Evolutionary conservation across 2,113 vertebrate species (phyloP).

Genomic region (Calypte anna): DNA sequence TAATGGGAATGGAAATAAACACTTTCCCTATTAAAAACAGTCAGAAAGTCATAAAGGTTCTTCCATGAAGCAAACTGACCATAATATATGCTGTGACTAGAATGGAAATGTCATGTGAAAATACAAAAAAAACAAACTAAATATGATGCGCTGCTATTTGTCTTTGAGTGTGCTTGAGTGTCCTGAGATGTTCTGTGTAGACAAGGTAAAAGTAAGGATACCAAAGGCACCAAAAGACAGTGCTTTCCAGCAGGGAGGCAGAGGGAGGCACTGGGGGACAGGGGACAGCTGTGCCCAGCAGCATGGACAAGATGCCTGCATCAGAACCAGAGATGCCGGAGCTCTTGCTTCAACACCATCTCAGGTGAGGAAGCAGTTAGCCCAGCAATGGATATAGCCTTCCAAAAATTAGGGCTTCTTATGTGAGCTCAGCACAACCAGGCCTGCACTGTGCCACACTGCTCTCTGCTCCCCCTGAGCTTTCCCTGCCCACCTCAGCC

Average conservation of each 20-base stretch:
- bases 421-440: fast-evolving
- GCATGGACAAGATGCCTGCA: neutral
- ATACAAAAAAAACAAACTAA: neutral
- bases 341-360: neutral
- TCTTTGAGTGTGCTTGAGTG: neutral
- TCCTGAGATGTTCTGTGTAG: fast-evolving
- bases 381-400: neutral
- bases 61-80: neutral
- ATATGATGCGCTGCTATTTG: neutral
- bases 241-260: neutral
- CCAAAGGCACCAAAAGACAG: fast-evolving
- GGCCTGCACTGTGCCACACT: neutral
- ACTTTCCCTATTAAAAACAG: neutral
- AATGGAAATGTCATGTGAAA: neutral
- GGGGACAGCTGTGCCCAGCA: neutral
- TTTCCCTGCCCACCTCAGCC: neutral
- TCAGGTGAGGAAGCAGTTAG: neutral
- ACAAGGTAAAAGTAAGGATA: fast-evolving
- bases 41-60: neutral
- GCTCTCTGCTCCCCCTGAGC: neutral
- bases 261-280: neutral
- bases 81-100: neutral
- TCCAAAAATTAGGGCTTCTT: neutral
- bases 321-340: neutral
- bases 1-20: neutral